Conservation (phyloP, 35 echinoderm and acorn worm genomes). For the Apostichopus parvimensis region DNA sequence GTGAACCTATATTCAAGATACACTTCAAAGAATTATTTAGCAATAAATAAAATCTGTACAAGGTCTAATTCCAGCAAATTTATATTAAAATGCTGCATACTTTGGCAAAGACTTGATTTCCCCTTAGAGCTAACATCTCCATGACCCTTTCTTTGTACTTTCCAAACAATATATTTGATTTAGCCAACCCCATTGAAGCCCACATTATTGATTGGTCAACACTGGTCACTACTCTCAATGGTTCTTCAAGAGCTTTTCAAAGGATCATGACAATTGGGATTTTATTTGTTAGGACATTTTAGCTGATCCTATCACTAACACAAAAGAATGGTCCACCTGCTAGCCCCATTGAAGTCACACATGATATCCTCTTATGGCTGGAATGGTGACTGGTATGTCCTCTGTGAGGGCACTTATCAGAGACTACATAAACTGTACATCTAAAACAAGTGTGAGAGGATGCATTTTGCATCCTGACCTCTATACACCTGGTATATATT, state of each 20-base stretch:
- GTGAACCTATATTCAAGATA: too few relatives aligned
- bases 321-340: conserved; percentile 9
- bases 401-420: too few relatives aligned
- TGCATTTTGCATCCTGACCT: too few relatives aligned
- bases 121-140: background rate
- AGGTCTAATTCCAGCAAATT: too few relatives aligned
- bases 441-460: too few relatives aligned
- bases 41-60: too few relatives aligned
- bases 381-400: too few relatives aligned
- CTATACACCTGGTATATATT: too few relatives aligned
- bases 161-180: conserved; percentile 12
- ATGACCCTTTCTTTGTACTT: conserved; percentile 31
- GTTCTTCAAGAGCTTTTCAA: background rate
- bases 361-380: background rate
- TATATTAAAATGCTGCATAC: too few relatives aligned
- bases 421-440: too few relatives aligned
- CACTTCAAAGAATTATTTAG: too few relatives aligned
- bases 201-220: conserved; percentile 19
- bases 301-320: background rate
- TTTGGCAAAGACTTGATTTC: conserved; percentile 7
- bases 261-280: conserved; percentile 10
- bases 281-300: conserved; percentile 23
- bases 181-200: background rate
- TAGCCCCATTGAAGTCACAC: background rate
- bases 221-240: background rate